phyloP scores from a whole-genome alignment of 2,797 vertebrate genomes.

The Pyrocephalus nanus region DNA sequence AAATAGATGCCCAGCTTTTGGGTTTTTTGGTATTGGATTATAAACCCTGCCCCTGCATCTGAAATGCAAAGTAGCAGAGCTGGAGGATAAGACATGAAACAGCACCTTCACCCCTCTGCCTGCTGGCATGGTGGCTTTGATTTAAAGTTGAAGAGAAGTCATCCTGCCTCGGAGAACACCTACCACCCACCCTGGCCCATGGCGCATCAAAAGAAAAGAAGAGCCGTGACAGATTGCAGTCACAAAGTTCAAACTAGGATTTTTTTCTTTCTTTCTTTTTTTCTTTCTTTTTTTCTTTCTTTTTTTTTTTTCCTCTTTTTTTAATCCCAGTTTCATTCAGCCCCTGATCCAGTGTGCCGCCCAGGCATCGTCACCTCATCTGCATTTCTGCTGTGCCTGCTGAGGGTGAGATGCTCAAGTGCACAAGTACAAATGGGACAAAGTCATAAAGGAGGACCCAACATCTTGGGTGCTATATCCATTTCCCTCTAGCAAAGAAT shows the following conservation, averaged over 20 bases:
- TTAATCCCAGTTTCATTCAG: fast-evolving
- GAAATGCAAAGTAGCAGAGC: background rate
- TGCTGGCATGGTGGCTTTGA: fast-evolving
- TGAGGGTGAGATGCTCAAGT: background rate
- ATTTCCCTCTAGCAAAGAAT: background rate
- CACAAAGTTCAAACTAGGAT: background rate
- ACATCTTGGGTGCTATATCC: background rate
- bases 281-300: too few relatives aligned
- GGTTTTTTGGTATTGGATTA: background rate
- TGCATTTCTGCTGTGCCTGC: background rate
- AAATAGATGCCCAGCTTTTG: background rate
- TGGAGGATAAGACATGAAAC: background rate
- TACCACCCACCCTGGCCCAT: fast-evolving
- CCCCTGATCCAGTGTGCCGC: background rate
- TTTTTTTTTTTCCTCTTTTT: background rate
- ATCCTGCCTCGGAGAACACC: background rate
- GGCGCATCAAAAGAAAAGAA: background rate
- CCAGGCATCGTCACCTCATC: fast-evolving
- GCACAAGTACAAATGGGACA: background rate
- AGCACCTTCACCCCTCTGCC: background rate
- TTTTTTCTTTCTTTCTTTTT: too few relatives aligned
- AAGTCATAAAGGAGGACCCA: background rate
- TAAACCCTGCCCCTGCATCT: background rate
- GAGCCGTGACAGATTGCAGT: background rate
- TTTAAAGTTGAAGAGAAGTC: background rate